These are phyloP conservation scores for Arothron firmamentum DNA, from an alignment of 2,113 vertebrate genomes.

Conservation along the genomic window DNA sequence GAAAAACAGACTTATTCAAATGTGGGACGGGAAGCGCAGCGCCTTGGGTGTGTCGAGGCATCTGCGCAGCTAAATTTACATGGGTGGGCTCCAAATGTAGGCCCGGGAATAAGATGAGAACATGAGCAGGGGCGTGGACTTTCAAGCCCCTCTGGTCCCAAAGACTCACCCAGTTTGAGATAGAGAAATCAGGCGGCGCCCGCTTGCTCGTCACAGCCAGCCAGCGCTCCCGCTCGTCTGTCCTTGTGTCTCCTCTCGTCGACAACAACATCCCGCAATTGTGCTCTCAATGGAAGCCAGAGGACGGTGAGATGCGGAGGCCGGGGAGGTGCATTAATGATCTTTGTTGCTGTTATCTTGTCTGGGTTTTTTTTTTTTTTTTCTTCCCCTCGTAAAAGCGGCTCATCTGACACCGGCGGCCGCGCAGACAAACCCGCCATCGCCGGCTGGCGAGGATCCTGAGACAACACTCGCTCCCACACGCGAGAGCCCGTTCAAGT, in stretches of 20 bases:
- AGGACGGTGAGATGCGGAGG: slow-evolving; percentile 26
- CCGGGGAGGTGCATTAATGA: slow-evolving; percentile 16
- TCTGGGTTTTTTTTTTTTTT: slow-evolving; percentile 1
- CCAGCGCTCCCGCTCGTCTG: slow-evolving; percentile 42
- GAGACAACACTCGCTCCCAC: slow-evolving; percentile 1
- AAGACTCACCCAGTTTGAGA: slow-evolving; percentile 37
- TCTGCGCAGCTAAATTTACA: slow-evolving; percentile 56
- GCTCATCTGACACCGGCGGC: background rate
- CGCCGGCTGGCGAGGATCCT: slow-evolving; percentile 10
- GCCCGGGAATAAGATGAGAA: slow-evolving; percentile 59
- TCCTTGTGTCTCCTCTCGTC: slow-evolving; percentile 51
- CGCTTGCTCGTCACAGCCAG: slow-evolving; percentile 36
- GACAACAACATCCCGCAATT: slow-evolving; percentile 46
- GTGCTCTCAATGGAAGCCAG: slow-evolving; percentile 37
- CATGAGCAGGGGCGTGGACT: slow-evolving; percentile 48
- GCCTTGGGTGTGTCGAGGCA: slow-evolving; percentile 62
- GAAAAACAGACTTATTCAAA: slow-evolving; percentile 69
- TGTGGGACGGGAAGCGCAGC: slow-evolving; percentile 45
- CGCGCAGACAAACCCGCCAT: slow-evolving; percentile 2
- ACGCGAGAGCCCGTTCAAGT: slow-evolving; percentile 12
- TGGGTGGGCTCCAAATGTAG: slow-evolving; percentile 59
- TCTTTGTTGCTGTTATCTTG: slow-evolving; percentile 3
- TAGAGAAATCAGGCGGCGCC: slow-evolving; percentile 1
- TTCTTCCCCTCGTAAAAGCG: slow-evolving; percentile 14
- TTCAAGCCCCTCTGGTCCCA: slow-evolving; percentile 27